Conservation (phyloP, 2,888 invertebrate species). For the Odiellus spinosus region DNA sequence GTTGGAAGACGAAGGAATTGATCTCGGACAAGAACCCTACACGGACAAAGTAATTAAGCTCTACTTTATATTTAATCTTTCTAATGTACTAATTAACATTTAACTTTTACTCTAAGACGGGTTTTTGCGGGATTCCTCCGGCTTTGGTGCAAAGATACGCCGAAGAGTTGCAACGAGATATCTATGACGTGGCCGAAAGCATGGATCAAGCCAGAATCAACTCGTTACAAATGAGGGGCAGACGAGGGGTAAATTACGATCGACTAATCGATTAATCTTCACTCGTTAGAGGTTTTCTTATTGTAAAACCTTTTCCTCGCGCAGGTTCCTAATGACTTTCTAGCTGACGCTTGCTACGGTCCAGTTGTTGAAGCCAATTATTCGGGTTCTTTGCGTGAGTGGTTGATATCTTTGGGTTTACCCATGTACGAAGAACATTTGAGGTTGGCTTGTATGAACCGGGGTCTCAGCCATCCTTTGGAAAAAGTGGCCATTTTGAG, state of each 20-base stretch:
- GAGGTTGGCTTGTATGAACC: slow-evolving; percentile 10
- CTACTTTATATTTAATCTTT: neutral
- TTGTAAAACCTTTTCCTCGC: slow-evolving; percentile 7
- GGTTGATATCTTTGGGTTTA: slow-evolving; percentile 29
- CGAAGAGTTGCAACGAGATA: slow-evolving; percentile 28
- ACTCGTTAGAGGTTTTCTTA: neutral
- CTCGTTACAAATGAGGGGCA: slow-evolving; percentile 24
- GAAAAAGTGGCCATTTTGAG: slow-evolving; percentile 23
- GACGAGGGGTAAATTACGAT: slow-evolving; percentile 24
- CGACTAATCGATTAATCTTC: neutral
- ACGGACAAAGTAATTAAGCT: slow-evolving; percentile 23
- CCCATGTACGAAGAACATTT: slow-evolving; percentile 27
- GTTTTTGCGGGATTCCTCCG: slow-evolving; percentile 30
- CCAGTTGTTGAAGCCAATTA: slow-evolving; percentile 28
- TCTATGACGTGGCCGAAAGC: slow-evolving; percentile 26
- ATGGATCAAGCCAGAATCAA: slow-evolving; percentile 27
- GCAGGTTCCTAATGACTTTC: slow-evolving; percentile 28
- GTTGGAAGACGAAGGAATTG: slow-evolving; percentile 28
- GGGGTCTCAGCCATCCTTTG: slow-evolving; percentile 14
- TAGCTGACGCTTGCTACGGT: slow-evolving; percentile 26
- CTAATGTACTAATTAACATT: neutral
- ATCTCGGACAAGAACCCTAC: slow-evolving; percentile 28
- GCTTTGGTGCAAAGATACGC: slow-evolving; percentile 30
- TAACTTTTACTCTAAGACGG: slow-evolving; percentile 23
- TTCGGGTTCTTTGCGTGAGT: slow-evolving; percentile 24